These are phyloP conservation scores for Cygnus olor DNA, from an alignment of 2,797 vertebrate species.

Conservation along the genomic window DNA sequence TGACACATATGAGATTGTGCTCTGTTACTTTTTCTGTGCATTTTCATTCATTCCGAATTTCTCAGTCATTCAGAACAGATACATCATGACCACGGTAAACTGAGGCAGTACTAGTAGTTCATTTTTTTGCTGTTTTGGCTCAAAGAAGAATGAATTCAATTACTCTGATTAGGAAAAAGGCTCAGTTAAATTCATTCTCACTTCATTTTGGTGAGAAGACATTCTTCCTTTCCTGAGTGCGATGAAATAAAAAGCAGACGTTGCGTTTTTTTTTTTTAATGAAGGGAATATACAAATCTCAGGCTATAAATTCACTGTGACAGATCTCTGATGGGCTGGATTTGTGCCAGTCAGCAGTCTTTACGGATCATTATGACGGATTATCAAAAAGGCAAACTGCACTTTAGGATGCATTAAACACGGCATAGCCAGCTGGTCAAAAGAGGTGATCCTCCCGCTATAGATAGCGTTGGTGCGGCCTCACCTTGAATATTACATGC, in stretches of 20 bases:
- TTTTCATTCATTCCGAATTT: constrained; percentile 15
- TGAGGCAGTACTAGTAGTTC: background rate
- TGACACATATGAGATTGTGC: background rate
- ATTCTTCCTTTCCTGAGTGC: background rate
- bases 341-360: constrained; percentile 13
- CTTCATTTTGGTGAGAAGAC: background rate
- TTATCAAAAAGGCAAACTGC: no score
- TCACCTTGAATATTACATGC: no score
- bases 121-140: constrained; percentile 14
- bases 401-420: no score
- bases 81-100: background rate
- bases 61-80: background rate
- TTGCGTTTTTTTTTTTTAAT: background rate
- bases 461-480: no score
- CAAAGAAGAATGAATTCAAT: constrained; percentile 18
- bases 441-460: no score
- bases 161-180: constrained; percentile 11
- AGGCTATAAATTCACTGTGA: background rate
- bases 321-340: constrained; percentile 7
- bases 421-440: no score
- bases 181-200: constrained; percentile 20
- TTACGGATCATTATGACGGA: background rate
- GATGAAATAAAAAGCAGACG: background rate
- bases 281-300: background rate
- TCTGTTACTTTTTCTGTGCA: background rate